Conservation (phyloP, 92 coral and sea anemone genomes). For the Parazoanthus darwini region DNA sequence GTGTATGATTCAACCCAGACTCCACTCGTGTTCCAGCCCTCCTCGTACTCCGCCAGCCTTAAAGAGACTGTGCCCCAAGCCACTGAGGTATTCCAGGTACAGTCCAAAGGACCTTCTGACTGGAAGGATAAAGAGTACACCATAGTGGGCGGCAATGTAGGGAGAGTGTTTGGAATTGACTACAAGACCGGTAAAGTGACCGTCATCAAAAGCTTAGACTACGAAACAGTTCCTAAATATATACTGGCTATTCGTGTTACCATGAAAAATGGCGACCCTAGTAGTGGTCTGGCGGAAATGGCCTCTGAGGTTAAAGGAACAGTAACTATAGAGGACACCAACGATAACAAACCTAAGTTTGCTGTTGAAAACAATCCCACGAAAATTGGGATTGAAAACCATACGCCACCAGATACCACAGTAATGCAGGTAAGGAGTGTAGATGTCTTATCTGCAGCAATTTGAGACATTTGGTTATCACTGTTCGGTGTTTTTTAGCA, state of each 20-base stretch:
- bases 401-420: conserved; percentile 59
- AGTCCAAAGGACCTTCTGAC: conserved; percentile 59
- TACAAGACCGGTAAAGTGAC: conserved; percentile 58
- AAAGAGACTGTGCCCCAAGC: conserved; percentile 52
- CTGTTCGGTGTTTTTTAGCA: not conserved
- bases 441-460: too few species aligned
- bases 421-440: conserved; percentile 54
- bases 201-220: conserved; percentile 63
- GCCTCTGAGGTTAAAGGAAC: conserved; percentile 69
- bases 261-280: conserved; percentile 35
- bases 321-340: conserved; percentile 67
- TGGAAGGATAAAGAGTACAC: conserved; percentile 47
- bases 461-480: too few species aligned
- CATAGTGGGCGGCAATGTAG: conserved; percentile 82
- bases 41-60: conserved; percentile 55
- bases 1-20: conserved; percentile 53
- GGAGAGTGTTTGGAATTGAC: conserved; percentile 66
- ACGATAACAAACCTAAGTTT: conserved; percentile 86
- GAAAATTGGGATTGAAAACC: conserved; percentile 57
- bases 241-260: conserved; percentile 75
- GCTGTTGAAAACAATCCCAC: conserved; percentile 52
- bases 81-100: conserved; percentile 59
- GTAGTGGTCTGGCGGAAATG: conserved; percentile 43
- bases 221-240: conserved; percentile 61
- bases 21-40: conserved; percentile 51